Evolutionary conservation across 1,140 invertebrate genomes (phyloP), one percentile per base, ranked within the genome.

Genomic region (Drosophila novamexicana): DNA sequence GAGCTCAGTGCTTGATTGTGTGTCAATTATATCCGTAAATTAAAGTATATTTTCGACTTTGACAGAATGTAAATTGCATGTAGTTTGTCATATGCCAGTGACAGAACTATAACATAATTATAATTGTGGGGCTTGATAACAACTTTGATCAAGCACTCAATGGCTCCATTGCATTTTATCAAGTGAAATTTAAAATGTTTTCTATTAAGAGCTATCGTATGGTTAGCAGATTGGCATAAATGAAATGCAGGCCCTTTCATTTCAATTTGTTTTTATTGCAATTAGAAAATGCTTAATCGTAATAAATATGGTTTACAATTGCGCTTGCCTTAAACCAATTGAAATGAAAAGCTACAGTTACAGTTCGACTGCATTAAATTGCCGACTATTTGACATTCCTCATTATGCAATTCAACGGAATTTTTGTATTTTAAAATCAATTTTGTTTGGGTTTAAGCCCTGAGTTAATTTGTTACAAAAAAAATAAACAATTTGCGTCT

Each of bases 21-120:
- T 54, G 64, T 68, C 69, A 75, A 71, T 75, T 75, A 59, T 65
- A 54, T 75, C 42, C 37, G 62, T 52, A 58, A 67, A 58, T 67
- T 50, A 49, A 62, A 36, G 42, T 62, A 37, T 44, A 49, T 67
- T 67, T 49, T 67, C 40, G 40, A n/a, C 49, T 16, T 6, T 34
- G 14, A 49, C 16, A 37, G 36, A 71, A 71, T 72, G 54, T 52
- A 59, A 72, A 66, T 66, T 58, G 44, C 54, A 36, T 66, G 53
- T 66, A 49, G 50, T 64, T 36, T 72, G 69, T 65, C 54, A 72
- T 16, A 42, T 44, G 22, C 6, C 18, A 50, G 45, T 34, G 32
- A 39, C 32, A 8, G 7, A 12, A 14, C 7, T 14, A 16, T 14
- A 36, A 52, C 7, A 52, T 52, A 32, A 52, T 49, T 49, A 12